A percentile compares a stretch with the other conserved stretches of the same genome.
Evolutionary conservation across 1,140 invertebrate species (phyloP).

Genomic region (Megalonaias nervosa): DNA sequence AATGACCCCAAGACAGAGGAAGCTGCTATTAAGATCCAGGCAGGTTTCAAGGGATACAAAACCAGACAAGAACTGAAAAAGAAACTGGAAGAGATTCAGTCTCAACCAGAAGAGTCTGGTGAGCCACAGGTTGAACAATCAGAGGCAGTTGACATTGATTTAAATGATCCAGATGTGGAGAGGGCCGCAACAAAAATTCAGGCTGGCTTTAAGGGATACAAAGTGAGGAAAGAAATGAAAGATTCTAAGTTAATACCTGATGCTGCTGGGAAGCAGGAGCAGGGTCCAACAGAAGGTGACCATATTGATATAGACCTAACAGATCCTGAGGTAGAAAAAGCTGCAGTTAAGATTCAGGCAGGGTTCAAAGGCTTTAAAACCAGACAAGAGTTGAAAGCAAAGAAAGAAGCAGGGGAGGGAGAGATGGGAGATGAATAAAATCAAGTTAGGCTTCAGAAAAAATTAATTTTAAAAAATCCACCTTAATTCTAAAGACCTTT

Average conservation of each 20-base stretch:
- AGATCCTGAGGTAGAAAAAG: constrained; percentile 49
- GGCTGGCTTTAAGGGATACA: constrained; percentile 53
- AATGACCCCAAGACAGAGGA: constrained; percentile 76
- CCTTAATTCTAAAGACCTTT: too few species aligned
- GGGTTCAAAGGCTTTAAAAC: constrained; percentile 55
- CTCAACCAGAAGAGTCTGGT: constrained; percentile 1
- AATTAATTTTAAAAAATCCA: too few species aligned
- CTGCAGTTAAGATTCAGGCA: constrained; percentile 62
- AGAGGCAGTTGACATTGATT: constrained; percentile 30
- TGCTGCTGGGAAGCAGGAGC: constrained; percentile 5
- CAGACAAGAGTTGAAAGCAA: constrained; percentile 40
- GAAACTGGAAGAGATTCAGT: constrained; percentile 28
- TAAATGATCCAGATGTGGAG: constrained; percentile 47
- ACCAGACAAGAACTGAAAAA: constrained; percentile 52
- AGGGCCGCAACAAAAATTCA: constrained; percentile 59
- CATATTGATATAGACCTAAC: constrained; percentile 57
- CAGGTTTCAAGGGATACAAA: constrained; percentile 55
- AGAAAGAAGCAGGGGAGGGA: constrained; percentile 17
- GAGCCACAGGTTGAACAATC: constrained; percentile 27
- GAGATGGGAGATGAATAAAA: constrained; percentile 12
- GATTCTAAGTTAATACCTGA: constrained; percentile 13
- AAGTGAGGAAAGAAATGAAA: constrained; percentile 40
- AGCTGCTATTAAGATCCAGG: constrained; percentile 58
- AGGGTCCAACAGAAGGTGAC: constrained; percentile 9
- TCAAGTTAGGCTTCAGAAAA: too few species aligned